A percentile compares a stretch with the other conserved stretches of the same genome.
Evolutionary conservation across 2,797 vertebrate species (phyloP).

Genomic region (Erpetoichthys calabaricus): DNA sequence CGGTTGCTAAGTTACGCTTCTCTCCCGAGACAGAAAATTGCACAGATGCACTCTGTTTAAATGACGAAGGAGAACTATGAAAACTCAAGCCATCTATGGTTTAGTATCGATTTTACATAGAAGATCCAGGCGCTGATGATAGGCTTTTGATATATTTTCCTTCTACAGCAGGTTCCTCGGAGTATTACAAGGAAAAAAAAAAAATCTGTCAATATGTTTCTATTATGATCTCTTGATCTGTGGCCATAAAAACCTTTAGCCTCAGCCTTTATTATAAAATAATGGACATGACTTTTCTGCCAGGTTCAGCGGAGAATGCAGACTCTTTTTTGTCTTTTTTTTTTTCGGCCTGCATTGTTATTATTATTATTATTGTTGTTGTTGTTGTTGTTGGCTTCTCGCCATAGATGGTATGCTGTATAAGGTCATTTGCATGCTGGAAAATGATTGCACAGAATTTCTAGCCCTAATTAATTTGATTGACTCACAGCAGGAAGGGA

Average conservation of each 20-base stretch:
- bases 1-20: slow-evolving; percentile 71
- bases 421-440: slow-evolving; percentile 39
- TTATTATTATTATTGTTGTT: too few species aligned
- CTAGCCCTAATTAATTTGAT: slow-evolving; percentile 82
- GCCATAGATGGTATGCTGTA: slow-evolving; percentile 12
- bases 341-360: slow-evolving; percentile 7
- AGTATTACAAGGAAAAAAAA: slow-evolving; percentile 66
- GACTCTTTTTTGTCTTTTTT: slow-evolving; percentile 14
- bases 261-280: slow-evolving; percentile 87
- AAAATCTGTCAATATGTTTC: slow-evolving; percentile 97
- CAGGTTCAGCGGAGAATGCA: slow-evolving; percentile 39
- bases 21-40: slow-evolving; percentile 67
- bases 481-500: slow-evolving; percentile 69
- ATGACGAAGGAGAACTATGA: slow-evolving; percentile 97
- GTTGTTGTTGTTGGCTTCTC: too few species aligned
- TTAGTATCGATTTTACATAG: slow-evolving; percentile 98
- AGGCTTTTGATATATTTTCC: slow-evolving; percentile 99
- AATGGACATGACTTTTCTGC: slow-evolving; percentile 57
- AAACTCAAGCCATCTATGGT: slow-evolving; percentile 98
- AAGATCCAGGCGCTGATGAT: slow-evolving; percentile 95
- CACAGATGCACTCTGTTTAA: slow-evolving; percentile 90
- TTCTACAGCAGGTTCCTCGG: slow-evolving; percentile 75
- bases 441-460: slow-evolving; percentile 62
- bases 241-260: slow-evolving; percentile 87
- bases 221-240: slow-evolving; percentile 99